Evolutionary conservation across 2,888 invertebrate species (phyloP), one percentile per base, ranked within the genome.

Genomic region (Microctonus aethiopoides): DNA sequence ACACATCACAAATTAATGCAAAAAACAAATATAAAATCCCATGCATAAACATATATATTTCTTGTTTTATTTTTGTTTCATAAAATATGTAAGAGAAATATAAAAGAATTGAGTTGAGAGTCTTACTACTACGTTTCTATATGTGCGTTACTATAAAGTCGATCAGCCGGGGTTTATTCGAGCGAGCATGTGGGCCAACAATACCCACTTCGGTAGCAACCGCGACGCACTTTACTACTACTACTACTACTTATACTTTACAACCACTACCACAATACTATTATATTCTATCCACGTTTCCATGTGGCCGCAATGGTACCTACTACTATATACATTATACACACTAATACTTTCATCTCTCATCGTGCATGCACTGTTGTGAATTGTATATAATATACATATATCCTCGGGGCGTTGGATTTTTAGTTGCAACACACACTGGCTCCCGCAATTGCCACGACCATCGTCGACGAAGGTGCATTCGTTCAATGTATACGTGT

Each of bases 111-210:
- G 57, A 34, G 29, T 34, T 32, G 20, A 57, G 57, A 61, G 61
- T 39, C 41, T 36, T 22, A 6, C 20, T n/a, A n/a, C n/a, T n/a
- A 9, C 76, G 78, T 79, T 81, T 79, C 78, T 81, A 82, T 82
- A 81, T 80, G 54, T 54, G 64, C n/a, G n/a, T 64, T 76, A 75
- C 78, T 79, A 64, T 77, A 76, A 79, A 84, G 84, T 84, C 84
- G 84, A 85, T 84, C 83, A 75, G 76, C 79, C 75, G 72, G 78
- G 74, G 81, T 81, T 83, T 81, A 81, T 83, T 81, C 80, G 83
- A 80, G 77, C 77, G 81, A 84, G 83, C 85, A 85, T 84, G 85
- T 85, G 85, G 85, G 85, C 85, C 84, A 84, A 85, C 85, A 85
- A 85, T 85, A 83, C 81, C 84, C 83, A 84, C 85, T 85, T 82